Evolutionary conservation across 2,797 vertebrate genomes (phyloP).

Genomic region (Megaceryle alcyon): DNA sequence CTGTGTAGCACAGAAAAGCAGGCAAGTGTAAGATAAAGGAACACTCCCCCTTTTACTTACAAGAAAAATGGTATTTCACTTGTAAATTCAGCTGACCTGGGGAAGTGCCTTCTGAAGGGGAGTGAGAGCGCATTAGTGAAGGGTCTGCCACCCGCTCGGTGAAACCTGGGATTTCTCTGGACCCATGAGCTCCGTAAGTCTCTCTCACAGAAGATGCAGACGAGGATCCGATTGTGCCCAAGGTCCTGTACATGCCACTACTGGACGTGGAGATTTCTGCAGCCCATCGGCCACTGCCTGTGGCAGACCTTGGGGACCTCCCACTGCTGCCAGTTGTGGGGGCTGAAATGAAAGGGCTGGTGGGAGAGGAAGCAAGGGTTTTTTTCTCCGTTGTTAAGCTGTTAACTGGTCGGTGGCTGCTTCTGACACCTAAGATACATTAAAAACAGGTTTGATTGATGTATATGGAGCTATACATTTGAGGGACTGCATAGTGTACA

Average conservation of each 20-base stretch:
- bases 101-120: neutral
- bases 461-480: neutral
- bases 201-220: neutral
- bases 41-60: neutral
- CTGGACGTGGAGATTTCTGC: neutral
- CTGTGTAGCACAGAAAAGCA: neutral
- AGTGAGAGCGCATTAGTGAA: fast-evolving
- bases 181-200: neutral
- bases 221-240: fast-evolving
- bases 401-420: neutral
- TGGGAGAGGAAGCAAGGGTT: neutral
- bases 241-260: neutral
- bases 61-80: neutral
- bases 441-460: neutral
- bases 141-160: neutral
- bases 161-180: neutral
- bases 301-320: neutral
- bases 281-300: neutral
- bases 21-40: neutral
- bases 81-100: neutral
- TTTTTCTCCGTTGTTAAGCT: neutral
- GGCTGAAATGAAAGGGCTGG: neutral
- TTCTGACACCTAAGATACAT: neutral
- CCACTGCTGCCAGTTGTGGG: fast-evolving
- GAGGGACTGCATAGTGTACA: neutral